These are phyloP conservation scores for Urocitellus parryii DNA, from an alignment of 2,113 vertebrate genomes.

Conservation along the genomic window DNA sequence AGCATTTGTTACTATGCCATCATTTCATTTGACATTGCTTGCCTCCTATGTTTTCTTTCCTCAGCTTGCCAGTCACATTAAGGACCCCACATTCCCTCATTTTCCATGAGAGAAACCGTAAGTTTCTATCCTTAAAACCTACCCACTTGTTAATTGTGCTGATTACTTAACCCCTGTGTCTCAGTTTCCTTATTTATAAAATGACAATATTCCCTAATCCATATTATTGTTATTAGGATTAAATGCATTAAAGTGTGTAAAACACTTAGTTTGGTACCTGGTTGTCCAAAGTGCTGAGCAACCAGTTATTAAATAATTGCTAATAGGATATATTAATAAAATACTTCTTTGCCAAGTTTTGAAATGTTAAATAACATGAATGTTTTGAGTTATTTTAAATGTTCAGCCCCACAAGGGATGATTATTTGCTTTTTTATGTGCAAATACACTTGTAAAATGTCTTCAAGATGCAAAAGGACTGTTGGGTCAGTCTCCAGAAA, in stretches of 20 bases:
- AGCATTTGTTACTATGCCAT: neutral
- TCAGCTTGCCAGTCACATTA: neutral
- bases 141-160: neutral
- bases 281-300: neutral
- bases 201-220: neutral
- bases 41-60: neutral
- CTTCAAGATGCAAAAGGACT: neutral
- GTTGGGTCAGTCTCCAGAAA: neutral
- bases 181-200: conserved; percentile 36
- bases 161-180: neutral
- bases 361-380: neutral
- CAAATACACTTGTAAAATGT: neutral
- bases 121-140: neutral
- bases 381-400: conserved; percentile 10
- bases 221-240: neutral
- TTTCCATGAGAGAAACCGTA: neutral
- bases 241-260: neutral
- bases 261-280: neutral
- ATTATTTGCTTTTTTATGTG: conserved; percentile 3
- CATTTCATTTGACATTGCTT: neutral
- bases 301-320: conserved; percentile 17
- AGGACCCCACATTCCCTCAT: neutral
- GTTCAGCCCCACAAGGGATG: neutral
- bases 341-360: neutral
- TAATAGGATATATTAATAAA: neutral